Percentiles rank a stretch among this genome's conserved stretches.
phyloP scores from a whole-genome alignment of 2,888 invertebrate genomes.

The Caenorhabditis afra region DNA sequence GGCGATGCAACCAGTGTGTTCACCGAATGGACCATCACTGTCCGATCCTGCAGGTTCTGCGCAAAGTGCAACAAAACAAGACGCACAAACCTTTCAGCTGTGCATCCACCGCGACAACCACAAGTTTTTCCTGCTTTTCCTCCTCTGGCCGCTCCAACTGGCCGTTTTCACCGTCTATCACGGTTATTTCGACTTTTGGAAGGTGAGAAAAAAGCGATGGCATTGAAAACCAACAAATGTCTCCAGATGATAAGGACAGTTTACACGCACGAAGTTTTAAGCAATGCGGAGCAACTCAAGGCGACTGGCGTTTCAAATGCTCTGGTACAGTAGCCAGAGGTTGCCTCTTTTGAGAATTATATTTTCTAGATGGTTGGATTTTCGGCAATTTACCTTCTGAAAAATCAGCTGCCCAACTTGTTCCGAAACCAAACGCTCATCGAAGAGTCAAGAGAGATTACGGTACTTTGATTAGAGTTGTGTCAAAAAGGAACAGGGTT shows the following conservation, averaged over 20 bases:
- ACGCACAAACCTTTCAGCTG: conserved; percentile 29
- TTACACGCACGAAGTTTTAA: conserved; percentile 19
- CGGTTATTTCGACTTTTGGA: conserved; percentile 48
- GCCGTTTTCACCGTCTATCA: conserved; percentile 54
- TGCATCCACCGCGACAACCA: conserved; percentile 67
- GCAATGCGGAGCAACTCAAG: conserved; percentile 43
- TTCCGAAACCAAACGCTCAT: conserved; percentile 61
- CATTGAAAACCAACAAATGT: neutral
- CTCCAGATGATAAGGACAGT: conserved; percentile 24
- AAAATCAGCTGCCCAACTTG: conserved; percentile 53
- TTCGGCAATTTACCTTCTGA: conserved; percentile 53
- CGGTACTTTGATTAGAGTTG: neutral
- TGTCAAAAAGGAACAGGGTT: neutral
- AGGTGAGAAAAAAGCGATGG: conserved; percentile 8
- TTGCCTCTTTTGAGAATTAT: neutral
- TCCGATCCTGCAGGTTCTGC: conserved; percentile 62
- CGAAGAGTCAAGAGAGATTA: conserved; percentile 55
- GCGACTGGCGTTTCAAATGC: conserved; percentile 62
- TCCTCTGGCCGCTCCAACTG: conserved; percentile 59
- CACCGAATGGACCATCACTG: conserved; percentile 71
- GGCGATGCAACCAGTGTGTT: conserved; percentile 59
- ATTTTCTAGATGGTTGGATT: conserved; percentile 51
- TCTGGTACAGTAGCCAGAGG: no score
- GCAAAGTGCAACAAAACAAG: neutral
- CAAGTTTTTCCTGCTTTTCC: conserved; percentile 65